A percentile compares a stretch with the other conserved stretches of the same genome.
These are phyloP conservation scores for Thalassaphorura encarpata DNA, from an alignment of 1,140 invertebrate genomes.

Conservation along the genomic window DNA sequence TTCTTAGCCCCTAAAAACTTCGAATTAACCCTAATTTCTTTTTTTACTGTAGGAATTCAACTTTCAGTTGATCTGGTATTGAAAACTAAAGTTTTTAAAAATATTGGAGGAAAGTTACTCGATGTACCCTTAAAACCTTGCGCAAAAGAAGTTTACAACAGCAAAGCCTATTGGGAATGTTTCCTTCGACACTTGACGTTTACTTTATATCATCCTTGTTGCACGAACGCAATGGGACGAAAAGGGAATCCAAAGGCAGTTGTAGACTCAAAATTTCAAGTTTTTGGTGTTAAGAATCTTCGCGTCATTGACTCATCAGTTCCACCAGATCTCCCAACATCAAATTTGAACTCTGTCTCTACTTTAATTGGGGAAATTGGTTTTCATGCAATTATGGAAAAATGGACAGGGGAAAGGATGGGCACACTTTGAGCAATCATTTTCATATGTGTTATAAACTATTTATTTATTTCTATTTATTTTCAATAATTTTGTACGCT, in stretches of 20 bases:
- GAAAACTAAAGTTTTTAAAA: constrained; percentile 16
- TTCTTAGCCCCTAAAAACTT: neutral
- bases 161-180: constrained; percentile 58
- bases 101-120: constrained; percentile 17
- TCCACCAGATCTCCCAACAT: constrained; percentile 1
- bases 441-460: too few relatives aligned
- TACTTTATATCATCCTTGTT: constrained; percentile 11
- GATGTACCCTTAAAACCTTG: constrained; percentile 62
- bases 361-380: neutral
- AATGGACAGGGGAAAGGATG: constrained; percentile 1
- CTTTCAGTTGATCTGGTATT: constrained; percentile 17
- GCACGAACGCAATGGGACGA: constrained; percentile 10
- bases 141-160: constrained; percentile 56
- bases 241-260: constrained; percentile 5
- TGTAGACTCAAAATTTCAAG: constrained; percentile 11
- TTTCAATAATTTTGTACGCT: too few relatives aligned
- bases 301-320: constrained; percentile 15
- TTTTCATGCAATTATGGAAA: neutral
- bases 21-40: neutral
- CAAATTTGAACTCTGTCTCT: neutral
- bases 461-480: too few relatives aligned
- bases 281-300: constrained; percentile 10
- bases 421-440: too few relatives aligned
- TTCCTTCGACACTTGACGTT: constrained; percentile 7
- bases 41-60: constrained; percentile 13